These are phyloP conservation scores for Mnemiopsis leidyi DNA, from an alignment of 37 sponge, comb jelly and placozoan genomes.

Conservation along the genomic window DNA sequence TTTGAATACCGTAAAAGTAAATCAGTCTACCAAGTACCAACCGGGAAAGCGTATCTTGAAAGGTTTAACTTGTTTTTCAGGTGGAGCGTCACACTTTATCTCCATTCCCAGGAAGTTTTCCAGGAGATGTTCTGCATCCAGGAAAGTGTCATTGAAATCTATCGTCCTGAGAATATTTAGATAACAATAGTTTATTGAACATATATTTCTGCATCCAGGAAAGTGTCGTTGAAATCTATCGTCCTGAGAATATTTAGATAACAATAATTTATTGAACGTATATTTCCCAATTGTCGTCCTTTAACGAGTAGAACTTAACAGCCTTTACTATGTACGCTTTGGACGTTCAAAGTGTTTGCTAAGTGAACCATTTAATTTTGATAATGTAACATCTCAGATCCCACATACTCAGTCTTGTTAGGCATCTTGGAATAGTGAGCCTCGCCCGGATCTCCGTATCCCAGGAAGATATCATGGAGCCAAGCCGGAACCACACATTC, in stretches of 20 bases:
- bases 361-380: too few species aligned
- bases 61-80: constrained; percentile 30
- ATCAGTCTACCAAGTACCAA: too few species aligned
- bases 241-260: constrained; percentile 14
- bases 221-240: constrained; percentile 95
- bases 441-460: constrained; percentile 93
- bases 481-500: constrained; percentile 96
- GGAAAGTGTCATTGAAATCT: constrained; percentile 96
- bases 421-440: constrained; percentile 81
- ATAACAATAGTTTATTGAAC: background rate
- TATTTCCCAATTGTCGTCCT: too few species aligned
- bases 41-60: constrained; percentile 49
- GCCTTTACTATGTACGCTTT: too few species aligned
- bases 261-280: too few species aligned
- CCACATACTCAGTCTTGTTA: background rate
- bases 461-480: constrained; percentile 95
- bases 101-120: constrained; percentile 78
- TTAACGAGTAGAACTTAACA: too few species aligned
- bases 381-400: too few species aligned
- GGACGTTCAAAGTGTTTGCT: too few species aligned
- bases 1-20: too few species aligned
- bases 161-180: constrained; percentile 63
- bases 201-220: constrained; percentile 68
- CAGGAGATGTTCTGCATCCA: constrained; percentile 81
- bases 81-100: constrained; percentile 20